Conservation (phyloP, 2,888 invertebrate species). For the Diadegma fenestrale region DNA sequence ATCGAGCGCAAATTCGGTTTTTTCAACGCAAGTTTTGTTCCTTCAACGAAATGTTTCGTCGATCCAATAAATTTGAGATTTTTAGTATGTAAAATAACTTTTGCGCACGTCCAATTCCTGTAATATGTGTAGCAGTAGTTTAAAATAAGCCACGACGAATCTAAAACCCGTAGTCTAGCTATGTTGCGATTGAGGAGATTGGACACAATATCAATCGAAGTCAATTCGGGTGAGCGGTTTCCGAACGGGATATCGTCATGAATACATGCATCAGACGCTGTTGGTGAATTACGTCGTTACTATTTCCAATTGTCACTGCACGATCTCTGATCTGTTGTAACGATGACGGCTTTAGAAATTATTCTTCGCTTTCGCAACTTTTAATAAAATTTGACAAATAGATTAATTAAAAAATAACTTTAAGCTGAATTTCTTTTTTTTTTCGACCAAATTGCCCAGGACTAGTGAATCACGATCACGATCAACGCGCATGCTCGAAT, state of each 20-base stretch:
- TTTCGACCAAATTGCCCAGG: too few species aligned
- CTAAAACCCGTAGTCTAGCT: slow-evolving; percentile 22
- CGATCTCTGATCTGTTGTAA: slow-evolving; percentile 70
- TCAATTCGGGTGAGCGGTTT: slow-evolving; percentile 80
- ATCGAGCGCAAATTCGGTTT: too few species aligned
- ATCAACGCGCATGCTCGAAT: too few species aligned
- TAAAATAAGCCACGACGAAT: slow-evolving; percentile 61
- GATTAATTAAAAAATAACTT: neutral
- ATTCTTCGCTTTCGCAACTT: slow-evolving; percentile 65
- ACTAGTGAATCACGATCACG: too few species aligned
- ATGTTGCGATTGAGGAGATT: slow-evolving; percentile 69
- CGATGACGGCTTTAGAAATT: slow-evolving; percentile 75
- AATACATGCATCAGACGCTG: slow-evolving; percentile 26
- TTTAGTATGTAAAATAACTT: too few species aligned
- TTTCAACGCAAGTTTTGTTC: too few species aligned
- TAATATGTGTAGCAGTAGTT: slow-evolving; percentile 70
- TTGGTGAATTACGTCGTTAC: slow-evolving; percentile 75
- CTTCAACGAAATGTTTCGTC: too few species aligned
- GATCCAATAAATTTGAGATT: too few species aligned
- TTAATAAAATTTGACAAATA: slow-evolving; percentile 22
- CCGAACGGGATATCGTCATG: slow-evolving; percentile 72
- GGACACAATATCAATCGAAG: slow-evolving; percentile 78
- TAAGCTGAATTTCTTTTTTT: too few species aligned
- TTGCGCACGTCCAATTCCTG: neutral
- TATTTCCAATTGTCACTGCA: slow-evolving; percentile 71